phyloP scores from a whole-genome alignment of 2,113 vertebrate genomes.

The Diadophis punctatus region DNA sequence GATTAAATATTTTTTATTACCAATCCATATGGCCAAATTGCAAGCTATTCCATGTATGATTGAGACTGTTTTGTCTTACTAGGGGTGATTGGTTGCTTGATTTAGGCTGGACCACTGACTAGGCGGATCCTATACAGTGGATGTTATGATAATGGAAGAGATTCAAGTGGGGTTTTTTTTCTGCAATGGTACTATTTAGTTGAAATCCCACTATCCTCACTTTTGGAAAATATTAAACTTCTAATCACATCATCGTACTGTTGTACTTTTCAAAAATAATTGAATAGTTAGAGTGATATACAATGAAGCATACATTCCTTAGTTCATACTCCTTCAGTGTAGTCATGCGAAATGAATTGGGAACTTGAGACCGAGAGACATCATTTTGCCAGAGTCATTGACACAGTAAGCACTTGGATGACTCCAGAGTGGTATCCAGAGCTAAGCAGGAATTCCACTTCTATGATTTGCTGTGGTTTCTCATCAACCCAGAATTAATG shows the following conservation, averaged over 20 bases:
- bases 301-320: neutral
- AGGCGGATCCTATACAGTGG: neutral
- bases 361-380: neutral
- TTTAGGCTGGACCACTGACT: neutral
- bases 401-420: neutral
- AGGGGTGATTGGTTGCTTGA: neutral
- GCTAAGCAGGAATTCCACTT: neutral
- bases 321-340: neutral
- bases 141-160: no score
- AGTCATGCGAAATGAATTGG: neutral
- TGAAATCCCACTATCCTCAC: neutral
- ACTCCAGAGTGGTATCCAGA: neutral
- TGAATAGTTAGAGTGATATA: neutral
- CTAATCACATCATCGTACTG: neutral
- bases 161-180: neutral
- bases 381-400: neutral
- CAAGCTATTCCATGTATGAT: slow-evolving; percentile 2
- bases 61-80: neutral
- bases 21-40: slow-evolving; percentile 2
- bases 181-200: neutral
- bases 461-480: neutral
- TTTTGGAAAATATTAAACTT: neutral
- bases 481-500: slow-evolving; percentile 4
- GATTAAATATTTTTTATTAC: slow-evolving; percentile 5
- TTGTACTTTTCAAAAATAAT: neutral